Evolutionary conservation across 2,797 vertebrate species (phyloP).

Genomic region (Acanthurus leucopareius): DNA sequence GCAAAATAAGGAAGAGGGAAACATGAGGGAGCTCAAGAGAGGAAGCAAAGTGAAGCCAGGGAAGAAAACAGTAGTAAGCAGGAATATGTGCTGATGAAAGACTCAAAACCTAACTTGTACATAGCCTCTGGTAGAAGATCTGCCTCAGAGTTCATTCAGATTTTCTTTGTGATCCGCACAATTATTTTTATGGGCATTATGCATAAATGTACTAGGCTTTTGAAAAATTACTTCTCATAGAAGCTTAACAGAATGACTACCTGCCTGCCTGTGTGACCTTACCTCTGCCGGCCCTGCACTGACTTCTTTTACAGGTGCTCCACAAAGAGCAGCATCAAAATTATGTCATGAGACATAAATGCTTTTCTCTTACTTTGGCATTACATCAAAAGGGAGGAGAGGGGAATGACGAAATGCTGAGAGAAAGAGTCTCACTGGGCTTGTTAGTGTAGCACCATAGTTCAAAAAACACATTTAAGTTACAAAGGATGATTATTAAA

Average conservation of each 20-base stretch:
- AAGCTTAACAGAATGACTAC: constrained; percentile 9
- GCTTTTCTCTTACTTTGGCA: background rate
- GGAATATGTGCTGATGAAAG: constrained; percentile 77
- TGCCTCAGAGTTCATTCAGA: constrained; percentile 71
- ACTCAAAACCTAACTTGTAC: constrained; percentile 65
- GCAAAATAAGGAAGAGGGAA: constrained; percentile 14
- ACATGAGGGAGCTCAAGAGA: constrained; percentile 40
- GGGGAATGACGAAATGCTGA: constrained; percentile 27
- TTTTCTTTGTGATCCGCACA: constrained; percentile 70
- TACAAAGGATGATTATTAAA: background rate
- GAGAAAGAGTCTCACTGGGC: background rate
- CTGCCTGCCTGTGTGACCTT: constrained; percentile 21
- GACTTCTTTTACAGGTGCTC: constrained; percentile 35
- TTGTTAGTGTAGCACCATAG: constrained; percentile 10
- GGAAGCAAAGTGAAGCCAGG: constrained; percentile 53
- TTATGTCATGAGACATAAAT: constrained; percentile 46
- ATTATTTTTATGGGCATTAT: constrained; percentile 60
- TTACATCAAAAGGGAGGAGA: constrained; percentile 31
- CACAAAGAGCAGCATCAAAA: constrained; percentile 39
- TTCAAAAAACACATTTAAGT: constrained; percentile 18
- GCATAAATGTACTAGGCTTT: constrained; percentile 43
- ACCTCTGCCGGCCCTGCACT: constrained; percentile 2
- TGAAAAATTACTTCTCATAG: constrained; percentile 28
- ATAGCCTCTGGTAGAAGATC: constrained; percentile 49
- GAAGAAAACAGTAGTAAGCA: constrained; percentile 58